Evolutionary conservation across 2,113 vertebrate genomes (phyloP), one percentile per base, ranked within the genome.

Genomic region (Lethenteron camtschaticum): DNA sequence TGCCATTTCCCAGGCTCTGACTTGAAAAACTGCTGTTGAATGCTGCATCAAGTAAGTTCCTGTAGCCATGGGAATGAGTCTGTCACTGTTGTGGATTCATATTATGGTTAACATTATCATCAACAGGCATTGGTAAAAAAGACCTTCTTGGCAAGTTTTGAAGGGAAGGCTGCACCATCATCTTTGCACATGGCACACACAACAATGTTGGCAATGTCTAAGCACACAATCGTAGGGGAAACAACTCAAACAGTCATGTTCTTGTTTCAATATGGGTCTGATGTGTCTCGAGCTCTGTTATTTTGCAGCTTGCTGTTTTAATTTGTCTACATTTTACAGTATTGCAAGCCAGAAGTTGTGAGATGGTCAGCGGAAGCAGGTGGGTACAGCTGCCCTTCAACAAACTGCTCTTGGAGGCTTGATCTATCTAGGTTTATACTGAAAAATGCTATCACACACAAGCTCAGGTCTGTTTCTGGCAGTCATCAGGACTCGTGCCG

Each of bases 131-230:
- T 66, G 63, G n/a, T 66, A 9, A 16, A 24, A 66, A n/a, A 66
- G 41, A 6, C 41, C 63, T 9, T 66, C n/a, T 66, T 66, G 63
- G 24, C 63, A 66, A 24, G 8, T 66, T 66, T 66, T 66, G 63
- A 66, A 24, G 63, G 24, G n/a, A 24, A 9, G 9, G 9, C 8
- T 16, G n/a, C 63, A 66, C 24, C 24, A 9, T 24, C 9, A 14
- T 18, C 59, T 13, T 63, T 24, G 9, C 24, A 9, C 63, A 66
- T 66, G n/a, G 63, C 63, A 66, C 63, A 66, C 24, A 1, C 63
- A 24, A 24, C 9, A 66, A 16, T 66, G 63, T 66, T 66, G n/a
- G 63, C n/a, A 66, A 66, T 66, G 63, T 66, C 63, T 66, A 66
- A 66, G 63, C 24, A 66, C 63, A 24, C 24, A 66, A n/a, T 16